Conservation (phyloP, 2,113 vertebrate genomes). For the Gopherus flavomarginatus region DNA sequence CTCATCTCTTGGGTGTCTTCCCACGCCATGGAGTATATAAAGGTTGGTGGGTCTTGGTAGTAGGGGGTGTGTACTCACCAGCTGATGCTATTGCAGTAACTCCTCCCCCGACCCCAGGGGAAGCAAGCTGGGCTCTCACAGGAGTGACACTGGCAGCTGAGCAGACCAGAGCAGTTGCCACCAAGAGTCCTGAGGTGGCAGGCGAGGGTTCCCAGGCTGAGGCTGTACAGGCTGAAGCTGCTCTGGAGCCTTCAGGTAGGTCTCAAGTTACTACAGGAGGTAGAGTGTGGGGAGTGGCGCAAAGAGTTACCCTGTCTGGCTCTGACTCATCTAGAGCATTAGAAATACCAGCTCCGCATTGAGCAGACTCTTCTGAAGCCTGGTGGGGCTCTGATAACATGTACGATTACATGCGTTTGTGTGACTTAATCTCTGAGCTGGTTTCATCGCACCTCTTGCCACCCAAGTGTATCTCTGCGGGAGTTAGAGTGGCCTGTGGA, state of each 20-base stretch:
- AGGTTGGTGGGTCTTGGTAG: not conserved
- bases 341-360: not conserved
- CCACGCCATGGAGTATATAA: accelerated
- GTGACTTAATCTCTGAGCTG: not conserved
- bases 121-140: conserved; percentile 26
- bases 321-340: no score
- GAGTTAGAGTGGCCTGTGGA: accelerated
- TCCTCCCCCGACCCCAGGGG: conserved; percentile 50
- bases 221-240: conserved; percentile 62
- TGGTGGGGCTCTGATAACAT: not conserved
- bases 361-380: not conserved
- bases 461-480: accelerated
- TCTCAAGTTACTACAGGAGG: not conserved
- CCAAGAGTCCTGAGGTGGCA: conserved; percentile 49
- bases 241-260: conserved; percentile 73
- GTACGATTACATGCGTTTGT: accelerated
- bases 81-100: conserved; percentile 41
- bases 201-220: conserved; percentile 68
- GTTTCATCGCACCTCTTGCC: accelerated
- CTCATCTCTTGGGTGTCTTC: not conserved
- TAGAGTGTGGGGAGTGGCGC: accelerated
- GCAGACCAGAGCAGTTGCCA: conserved; percentile 44
- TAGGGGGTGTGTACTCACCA: not conserved
- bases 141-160: conserved; percentile 42
- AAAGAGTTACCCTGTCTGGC: accelerated